These are phyloP conservation scores for Sinelater perroti DNA, from an alignment of 2,888 invertebrate species.

Conservation along the genomic window DNA sequence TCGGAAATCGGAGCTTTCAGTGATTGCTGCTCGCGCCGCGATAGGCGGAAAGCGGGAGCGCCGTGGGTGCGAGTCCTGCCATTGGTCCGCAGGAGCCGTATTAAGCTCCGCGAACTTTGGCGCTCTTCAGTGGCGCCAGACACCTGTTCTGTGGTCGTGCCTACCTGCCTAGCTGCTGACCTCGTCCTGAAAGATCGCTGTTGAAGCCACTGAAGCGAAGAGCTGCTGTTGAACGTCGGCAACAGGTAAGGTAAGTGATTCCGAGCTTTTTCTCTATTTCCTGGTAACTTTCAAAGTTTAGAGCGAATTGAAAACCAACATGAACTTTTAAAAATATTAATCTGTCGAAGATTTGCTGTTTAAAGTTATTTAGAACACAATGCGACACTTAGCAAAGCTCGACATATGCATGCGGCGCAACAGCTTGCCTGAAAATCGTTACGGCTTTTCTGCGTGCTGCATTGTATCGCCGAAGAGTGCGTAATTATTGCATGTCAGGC, in stretches of 20 bases:
- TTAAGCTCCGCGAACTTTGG: constrained; percentile 36
- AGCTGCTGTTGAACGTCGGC: background rate
- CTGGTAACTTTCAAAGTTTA: constrained; percentile 2
- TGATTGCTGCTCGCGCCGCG: constrained; percentile 14
- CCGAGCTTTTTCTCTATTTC: background rate
- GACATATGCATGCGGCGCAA: no score
- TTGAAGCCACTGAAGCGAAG: no score
- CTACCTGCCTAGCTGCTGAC: constrained; percentile 17
- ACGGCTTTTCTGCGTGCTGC: background rate
- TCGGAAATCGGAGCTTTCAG: constrained; percentile 12
- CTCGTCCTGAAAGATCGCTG: no score
- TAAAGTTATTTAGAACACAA: no score
- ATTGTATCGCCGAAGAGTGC: background rate
- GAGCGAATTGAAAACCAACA: background rate
- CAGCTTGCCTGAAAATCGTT: background rate
- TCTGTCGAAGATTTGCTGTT: no score
- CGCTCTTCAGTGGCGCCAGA: constrained; percentile 36
- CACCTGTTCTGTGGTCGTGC: constrained; percentile 36
- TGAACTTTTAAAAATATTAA: background rate
- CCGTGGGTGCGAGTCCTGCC: constrained; percentile 30
- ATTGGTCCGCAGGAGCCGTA: constrained; percentile 31
- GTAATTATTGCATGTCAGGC: constrained; percentile 8
- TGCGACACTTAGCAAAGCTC: no score
- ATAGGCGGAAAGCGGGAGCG: constrained; percentile 30
- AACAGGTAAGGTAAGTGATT: constrained; percentile 17